Conservation (phyloP, 2,797 vertebrate species). For the Sardinella longiceps region DNA sequence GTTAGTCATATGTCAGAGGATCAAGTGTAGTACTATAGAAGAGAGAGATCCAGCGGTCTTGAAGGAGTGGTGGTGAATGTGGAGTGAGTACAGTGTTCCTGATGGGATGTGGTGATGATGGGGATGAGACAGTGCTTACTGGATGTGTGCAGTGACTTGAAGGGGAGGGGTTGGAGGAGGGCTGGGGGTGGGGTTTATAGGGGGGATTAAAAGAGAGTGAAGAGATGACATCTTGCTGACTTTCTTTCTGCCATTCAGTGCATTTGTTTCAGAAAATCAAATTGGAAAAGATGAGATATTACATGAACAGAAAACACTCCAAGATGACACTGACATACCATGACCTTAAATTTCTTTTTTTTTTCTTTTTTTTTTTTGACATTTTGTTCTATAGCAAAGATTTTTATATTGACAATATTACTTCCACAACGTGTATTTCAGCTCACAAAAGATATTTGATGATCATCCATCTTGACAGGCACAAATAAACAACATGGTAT, state of each 20-base stretch:
- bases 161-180: neutral
- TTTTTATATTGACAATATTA: conserved; percentile 42
- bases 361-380: conserved; percentile 4
- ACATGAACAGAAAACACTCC: neutral
- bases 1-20: neutral
- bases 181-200: neutral
- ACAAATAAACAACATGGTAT: conserved; percentile 70
- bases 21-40: neutral
- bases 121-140: neutral
- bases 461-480: conserved; percentile 59
- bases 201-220: conserved; percentile 44
- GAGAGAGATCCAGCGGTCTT: neutral
- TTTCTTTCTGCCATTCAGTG: conserved; percentile 12
- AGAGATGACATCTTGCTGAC: conserved; percentile 45
- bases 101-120: neutral
- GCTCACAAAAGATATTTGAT: conserved; percentile 45
- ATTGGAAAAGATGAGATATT: neutral
- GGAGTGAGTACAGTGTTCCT: neutral
- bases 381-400: conserved; percentile 28
- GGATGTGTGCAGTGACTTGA: neutral
- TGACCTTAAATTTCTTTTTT: neutral
- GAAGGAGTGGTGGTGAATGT: neutral
- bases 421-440: conserved; percentile 27
- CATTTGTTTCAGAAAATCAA: conserved; percentile 21
- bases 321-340: conserved; percentile 3